Evolutionary conservation across 2,888 invertebrate species (phyloP).

Genomic region (Cataglyphis rosenhaueri): DNA sequence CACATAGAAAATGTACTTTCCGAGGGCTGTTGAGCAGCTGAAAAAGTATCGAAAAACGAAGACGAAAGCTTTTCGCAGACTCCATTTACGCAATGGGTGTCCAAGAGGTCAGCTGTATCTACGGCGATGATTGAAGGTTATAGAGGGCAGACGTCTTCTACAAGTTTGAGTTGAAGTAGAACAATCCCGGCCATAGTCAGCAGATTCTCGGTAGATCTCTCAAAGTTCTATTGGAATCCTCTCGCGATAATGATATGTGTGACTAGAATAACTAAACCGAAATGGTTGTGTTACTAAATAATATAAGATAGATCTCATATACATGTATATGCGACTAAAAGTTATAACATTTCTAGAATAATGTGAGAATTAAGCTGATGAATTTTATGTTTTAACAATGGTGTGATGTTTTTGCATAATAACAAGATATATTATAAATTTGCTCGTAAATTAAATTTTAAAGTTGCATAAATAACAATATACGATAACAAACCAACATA

Average conservation of each 20-base stretch:
- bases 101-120: conserved; percentile 39
- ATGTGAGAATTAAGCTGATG: neutral
- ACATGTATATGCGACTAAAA: neutral
- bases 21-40: neutral
- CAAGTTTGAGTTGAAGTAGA: conserved; percentile 54
- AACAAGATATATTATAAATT: neutral
- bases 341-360: neutral
- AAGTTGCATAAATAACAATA: no score
- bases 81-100: conserved; percentile 36
- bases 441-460: neutral
- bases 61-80: conserved; percentile 18
- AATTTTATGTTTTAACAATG: neutral
- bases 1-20: conserved; percentile 1
- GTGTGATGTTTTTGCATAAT: neutral
- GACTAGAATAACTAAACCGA: conserved; percentile 25
- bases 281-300: neutral
- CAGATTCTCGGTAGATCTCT: conserved; percentile 54
- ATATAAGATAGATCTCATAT: neutral
- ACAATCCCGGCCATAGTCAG: conserved; percentile 56
- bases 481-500: no score
- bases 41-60: conserved; percentile 29
- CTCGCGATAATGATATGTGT: conserved; percentile 41
- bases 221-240: conserved; percentile 52
- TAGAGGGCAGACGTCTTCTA: conserved; percentile 56
- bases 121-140: conserved; percentile 44